Conservation (phyloP, 2,888 invertebrate genomes). For the Drosophila multiciliata region DNA sequence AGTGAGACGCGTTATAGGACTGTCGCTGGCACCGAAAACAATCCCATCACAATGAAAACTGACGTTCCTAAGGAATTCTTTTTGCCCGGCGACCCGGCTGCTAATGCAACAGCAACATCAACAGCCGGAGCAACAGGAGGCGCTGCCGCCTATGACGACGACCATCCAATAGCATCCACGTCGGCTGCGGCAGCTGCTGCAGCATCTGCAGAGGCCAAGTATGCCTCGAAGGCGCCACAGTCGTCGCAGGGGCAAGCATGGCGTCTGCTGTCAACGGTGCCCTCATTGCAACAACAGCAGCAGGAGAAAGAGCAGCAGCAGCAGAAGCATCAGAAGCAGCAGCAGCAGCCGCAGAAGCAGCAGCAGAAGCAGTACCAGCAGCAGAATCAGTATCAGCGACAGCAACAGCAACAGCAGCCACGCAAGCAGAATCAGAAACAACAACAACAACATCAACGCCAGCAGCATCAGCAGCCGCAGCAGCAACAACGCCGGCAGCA, state of each 20-base stretch:
- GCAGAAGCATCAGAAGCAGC: not conserved
- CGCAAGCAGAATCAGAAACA: not conserved
- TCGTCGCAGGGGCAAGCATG: slow-evolving; percentile 12
- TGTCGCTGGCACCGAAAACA: slow-evolving; percentile 28
- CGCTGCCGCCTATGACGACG: not conserved
- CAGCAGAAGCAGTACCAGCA: not conserved
- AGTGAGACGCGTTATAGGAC: slow-evolving; percentile 42
- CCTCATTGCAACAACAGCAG: slow-evolving; percentile 2
- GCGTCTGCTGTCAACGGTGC: slow-evolving; percentile 10
- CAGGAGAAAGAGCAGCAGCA: not conserved
- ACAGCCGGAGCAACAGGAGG: not conserved
- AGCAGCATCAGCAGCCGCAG: not conserved
- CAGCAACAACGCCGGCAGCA: not conserved
- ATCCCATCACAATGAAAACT: slow-evolving; percentile 57
- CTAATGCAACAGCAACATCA: not conserved
- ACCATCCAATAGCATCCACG: not conserved
- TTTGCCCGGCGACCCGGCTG: slow-evolving; percentile 19
- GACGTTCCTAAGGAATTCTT: slow-evolving; percentile 48
- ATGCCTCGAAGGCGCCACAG: not conserved
- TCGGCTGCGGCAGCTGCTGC: slow-evolving; percentile 4
- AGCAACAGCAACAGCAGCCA: not conserved
- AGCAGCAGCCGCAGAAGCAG: not conserved
- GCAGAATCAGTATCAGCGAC: too few species aligned
- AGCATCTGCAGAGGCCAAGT: not conserved
- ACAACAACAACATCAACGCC: not conserved